Evolutionary conservation across 2,888 invertebrate genomes (phyloP).

Genomic region (Acholoe squamosa): DNA sequence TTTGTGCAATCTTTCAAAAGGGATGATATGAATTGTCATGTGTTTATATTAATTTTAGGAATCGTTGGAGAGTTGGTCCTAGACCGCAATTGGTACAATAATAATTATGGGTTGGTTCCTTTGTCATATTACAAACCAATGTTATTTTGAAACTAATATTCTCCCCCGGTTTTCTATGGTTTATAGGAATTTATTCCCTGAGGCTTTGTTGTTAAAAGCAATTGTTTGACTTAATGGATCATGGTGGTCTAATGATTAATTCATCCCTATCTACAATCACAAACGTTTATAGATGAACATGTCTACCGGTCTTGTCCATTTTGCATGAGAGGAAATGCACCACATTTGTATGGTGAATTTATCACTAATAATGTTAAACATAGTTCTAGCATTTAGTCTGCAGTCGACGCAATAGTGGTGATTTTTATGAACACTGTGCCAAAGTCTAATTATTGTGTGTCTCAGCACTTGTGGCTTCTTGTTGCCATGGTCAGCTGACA

Average conservation of each 20-base stretch:
- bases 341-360: constrained; percentile 6
- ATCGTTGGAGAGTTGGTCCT: constrained; percentile 38
- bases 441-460: constrained; percentile 31
- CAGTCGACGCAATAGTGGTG: constrained; percentile 47
- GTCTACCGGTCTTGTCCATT: neutral
- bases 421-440: constrained; percentile 53
- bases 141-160: neutral
- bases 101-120: neutral
- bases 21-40: constrained; percentile 10
- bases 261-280: neutral
- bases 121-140: neutral
- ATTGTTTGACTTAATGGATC: constrained; percentile 22
- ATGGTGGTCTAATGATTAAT: neutral
- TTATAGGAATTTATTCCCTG: neutral
- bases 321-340: neutral
- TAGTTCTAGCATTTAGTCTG: constrained; percentile 53
- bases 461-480: neutral
- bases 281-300: neutral
- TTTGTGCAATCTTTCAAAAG: constrained; percentile 56
- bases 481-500: neutral
- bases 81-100: neutral
- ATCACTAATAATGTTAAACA: neutral
- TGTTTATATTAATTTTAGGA: constrained; percentile 13
- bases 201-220: neutral
- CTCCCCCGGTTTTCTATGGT: neutral